phyloP scores from a whole-genome alignment of 2,113 vertebrate species.

The Albula glossodonta region DNA sequence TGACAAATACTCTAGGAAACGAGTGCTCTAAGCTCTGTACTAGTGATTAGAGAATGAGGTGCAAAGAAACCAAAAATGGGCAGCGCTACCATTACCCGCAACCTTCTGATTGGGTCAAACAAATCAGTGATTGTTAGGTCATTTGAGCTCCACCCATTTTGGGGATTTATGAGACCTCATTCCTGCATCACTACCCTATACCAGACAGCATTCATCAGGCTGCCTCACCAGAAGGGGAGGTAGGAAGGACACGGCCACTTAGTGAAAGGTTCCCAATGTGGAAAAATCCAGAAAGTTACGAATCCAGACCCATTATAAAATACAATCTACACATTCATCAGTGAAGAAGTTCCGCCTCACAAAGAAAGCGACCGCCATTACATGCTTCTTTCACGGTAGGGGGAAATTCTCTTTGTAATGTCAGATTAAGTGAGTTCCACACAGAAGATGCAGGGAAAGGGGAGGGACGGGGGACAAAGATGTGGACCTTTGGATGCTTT shows the following conservation, averaged over 20 bases:
- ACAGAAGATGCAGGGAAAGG: background rate
- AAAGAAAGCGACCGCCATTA: background rate
- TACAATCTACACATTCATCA: background rate
- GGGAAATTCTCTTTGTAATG: background rate
- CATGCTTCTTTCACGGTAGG: background rate
- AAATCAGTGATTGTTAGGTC: too few relatives aligned
- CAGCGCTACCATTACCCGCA: too few relatives aligned
- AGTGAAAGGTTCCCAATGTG: background rate
- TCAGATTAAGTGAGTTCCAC: background rate
- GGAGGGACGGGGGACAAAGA: background rate
- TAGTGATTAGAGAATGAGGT: too few relatives aligned
- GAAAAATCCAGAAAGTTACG: background rate
- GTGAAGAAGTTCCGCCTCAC: background rate
- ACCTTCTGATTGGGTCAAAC: too few relatives aligned
- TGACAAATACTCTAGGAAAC: background rate
- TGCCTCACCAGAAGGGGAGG: background rate
- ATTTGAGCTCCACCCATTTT: too few relatives aligned
- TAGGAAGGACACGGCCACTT: background rate
- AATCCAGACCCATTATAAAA: background rate
- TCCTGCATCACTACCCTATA: too few relatives aligned
- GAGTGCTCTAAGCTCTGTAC: background rate
- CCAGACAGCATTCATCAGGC: background rate
- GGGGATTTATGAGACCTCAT: too few relatives aligned
- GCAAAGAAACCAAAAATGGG: too few relatives aligned
- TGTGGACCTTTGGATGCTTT: background rate